Evolutionary conservation across 2,113 vertebrate genomes (phyloP).

Genomic region (Sula dactylatra): DNA sequence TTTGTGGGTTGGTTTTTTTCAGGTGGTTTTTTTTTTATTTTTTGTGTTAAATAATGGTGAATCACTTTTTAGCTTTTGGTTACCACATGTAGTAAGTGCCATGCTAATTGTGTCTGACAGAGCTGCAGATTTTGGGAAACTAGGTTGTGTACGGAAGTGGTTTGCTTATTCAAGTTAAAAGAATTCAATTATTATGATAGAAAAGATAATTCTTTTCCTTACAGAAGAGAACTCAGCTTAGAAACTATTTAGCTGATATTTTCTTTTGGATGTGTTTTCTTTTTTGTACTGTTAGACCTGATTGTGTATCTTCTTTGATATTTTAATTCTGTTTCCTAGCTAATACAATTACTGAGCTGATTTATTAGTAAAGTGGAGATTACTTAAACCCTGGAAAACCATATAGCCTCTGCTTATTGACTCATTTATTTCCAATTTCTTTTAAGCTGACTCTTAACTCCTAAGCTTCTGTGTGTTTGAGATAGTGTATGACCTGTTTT

Average conservation of each 20-base stretch:
- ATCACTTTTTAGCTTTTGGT: neutral
- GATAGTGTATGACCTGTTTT: neutral
- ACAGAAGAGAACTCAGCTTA: neutral
- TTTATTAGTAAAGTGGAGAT: neutral
- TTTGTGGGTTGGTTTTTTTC: too few species aligned
- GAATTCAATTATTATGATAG: neutral
- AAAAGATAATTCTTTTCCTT: neutral
- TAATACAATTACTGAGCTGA: neutral
- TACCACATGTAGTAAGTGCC: neutral
- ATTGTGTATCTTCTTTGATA: neutral
- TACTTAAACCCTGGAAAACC: neutral
- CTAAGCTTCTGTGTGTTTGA: neutral
- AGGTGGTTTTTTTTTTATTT: too few species aligned
- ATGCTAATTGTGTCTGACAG: neutral
- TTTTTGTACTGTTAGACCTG: neutral
- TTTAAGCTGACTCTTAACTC: neutral
- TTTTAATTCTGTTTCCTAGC: conserved; percentile 15
- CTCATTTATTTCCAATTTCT: neutral
- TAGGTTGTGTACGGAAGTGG: neutral
- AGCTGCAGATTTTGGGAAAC: neutral
- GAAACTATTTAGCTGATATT: neutral
- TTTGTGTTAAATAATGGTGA: neutral
- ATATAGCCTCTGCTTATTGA: neutral
- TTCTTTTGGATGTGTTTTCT: neutral
- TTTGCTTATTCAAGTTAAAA: neutral